phyloP scores from a whole-genome alignment of 2,797 vertebrate species.

The Clamator glandarius region DNA sequence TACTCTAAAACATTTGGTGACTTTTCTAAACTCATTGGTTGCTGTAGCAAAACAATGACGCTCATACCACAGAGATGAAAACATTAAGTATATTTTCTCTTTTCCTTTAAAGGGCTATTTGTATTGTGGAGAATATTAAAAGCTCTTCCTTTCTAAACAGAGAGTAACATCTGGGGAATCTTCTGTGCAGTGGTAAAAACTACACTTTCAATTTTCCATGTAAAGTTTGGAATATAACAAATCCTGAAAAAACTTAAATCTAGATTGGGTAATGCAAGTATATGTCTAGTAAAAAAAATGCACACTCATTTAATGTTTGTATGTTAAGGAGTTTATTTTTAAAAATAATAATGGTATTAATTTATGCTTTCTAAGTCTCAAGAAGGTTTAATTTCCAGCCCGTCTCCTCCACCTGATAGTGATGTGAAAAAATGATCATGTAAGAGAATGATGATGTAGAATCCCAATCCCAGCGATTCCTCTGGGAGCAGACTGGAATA shows the following conservation, averaged over 20 bases:
- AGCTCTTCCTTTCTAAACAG: neutral
- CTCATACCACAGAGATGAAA: neutral
- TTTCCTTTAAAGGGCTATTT: neutral
- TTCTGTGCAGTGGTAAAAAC: neutral
- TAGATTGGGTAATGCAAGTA: neutral
- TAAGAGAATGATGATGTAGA: neutral
- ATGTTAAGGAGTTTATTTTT: neutral
- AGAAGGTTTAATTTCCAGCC: neutral
- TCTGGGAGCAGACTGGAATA: neutral
- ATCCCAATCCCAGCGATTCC: neutral
- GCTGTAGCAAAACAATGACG: neutral
- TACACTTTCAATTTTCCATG: neutral
- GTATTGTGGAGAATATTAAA: neutral
- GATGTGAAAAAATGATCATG: neutral
- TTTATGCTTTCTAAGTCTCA: neutral
- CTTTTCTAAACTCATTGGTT: neutral
- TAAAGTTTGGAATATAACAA: neutral
- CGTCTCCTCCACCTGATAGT: neutral
- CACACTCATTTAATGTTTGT: neutral
- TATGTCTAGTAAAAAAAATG: neutral
- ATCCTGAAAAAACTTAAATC: neutral
- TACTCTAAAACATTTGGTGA: neutral
- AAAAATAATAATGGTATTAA: neutral
- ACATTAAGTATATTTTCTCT: neutral
- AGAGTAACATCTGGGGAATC: neutral